A percentile compares a stretch with the other conserved stretches of the same genome.
phyloP scores from a whole-genome alignment of 2,888 invertebrate species.

The Meliscaeva auricollis region DNA sequence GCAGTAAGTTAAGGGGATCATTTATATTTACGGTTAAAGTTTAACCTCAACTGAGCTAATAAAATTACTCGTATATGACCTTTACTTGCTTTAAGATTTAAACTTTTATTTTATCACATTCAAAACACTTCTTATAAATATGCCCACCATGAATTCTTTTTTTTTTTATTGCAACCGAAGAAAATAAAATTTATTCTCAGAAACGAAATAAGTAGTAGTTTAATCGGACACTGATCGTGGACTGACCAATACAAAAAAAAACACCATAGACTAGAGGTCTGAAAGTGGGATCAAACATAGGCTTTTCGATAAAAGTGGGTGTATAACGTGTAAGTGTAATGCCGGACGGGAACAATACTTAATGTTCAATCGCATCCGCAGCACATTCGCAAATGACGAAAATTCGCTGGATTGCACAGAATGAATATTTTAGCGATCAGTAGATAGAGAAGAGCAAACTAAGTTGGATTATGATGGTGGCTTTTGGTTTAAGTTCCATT shows the following conservation, averaged over 20 bases:
- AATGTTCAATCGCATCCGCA: constrained; percentile 6
- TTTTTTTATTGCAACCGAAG: neutral
- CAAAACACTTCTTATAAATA: neutral
- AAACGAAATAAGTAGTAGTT: constrained; percentile 8
- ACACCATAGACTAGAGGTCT: constrained; percentile 34
- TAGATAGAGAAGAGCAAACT: neutral
- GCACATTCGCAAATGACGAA: constrained; percentile 16
- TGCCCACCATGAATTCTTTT: neutral
- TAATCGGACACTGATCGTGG: constrained; percentile 52
- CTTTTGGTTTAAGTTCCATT: neutral
- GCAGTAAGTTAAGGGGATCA: neutral
- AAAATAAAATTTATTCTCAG: neutral
- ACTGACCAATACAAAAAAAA: constrained; percentile 49
- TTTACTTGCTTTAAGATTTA: constrained; percentile 40
- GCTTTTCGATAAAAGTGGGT: constrained; percentile 11
- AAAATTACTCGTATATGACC: neutral
- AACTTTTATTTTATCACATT: constrained; percentile 39
- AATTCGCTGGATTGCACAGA: constrained; percentile 26
- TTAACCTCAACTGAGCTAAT: neutral
- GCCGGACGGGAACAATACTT: constrained; percentile 10
- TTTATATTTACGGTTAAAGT: constrained; percentile 39
- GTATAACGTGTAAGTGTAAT: neutral
- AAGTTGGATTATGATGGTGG: neutral
- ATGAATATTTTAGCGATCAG: constrained; percentile 16
- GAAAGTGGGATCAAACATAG: constrained; percentile 10